Evolutionary conservation across 2,888 invertebrate species (phyloP).

Genomic region (Rotaria sp.): DNA sequence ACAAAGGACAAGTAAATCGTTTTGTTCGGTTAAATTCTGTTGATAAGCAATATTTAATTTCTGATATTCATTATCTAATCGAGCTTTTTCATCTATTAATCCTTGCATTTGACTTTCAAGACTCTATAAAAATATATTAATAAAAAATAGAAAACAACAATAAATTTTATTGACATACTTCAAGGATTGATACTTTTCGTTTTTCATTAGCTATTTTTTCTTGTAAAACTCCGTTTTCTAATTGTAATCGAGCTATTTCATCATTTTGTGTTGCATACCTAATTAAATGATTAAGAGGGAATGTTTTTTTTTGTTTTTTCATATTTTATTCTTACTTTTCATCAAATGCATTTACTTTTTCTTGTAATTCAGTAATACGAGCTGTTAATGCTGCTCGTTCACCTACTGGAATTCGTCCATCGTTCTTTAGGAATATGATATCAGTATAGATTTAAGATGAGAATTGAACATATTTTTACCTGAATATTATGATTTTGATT

Average conservation of each 20-base stretch:
- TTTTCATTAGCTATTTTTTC: conserved; percentile 27
- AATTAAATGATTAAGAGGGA: too few relatives aligned
- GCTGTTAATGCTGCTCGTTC: not conserved
- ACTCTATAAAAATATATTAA: not conserved
- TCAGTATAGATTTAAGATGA: not conserved
- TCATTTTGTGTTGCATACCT: conserved; percentile 34
- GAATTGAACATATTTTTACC: not conserved
- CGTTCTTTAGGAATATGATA: not conserved
- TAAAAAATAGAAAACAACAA: not conserved
- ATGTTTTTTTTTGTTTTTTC: too few relatives aligned
- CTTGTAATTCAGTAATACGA: conserved; percentile 32
- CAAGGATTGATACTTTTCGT: not conserved
- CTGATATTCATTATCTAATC: not conserved
- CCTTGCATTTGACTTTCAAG: not conserved
- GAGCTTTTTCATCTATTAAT: not conserved
- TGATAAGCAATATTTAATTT: not conserved
- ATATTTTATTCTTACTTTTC: not conserved
- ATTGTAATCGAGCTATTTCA: conserved; percentile 34
- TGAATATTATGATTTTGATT: not conserved
- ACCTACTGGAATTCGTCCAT: not conserved
- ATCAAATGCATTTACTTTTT: conserved; percentile 31
- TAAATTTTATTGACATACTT: not conserved
- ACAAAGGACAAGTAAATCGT: conserved; percentile 23
- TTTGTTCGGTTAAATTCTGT: conserved; percentile 1
- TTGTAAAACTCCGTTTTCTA: conserved; percentile 34